phyloP scores from a whole-genome alignment of 2,888 invertebrate genomes.

The Bhutanitis thaidina region DNA sequence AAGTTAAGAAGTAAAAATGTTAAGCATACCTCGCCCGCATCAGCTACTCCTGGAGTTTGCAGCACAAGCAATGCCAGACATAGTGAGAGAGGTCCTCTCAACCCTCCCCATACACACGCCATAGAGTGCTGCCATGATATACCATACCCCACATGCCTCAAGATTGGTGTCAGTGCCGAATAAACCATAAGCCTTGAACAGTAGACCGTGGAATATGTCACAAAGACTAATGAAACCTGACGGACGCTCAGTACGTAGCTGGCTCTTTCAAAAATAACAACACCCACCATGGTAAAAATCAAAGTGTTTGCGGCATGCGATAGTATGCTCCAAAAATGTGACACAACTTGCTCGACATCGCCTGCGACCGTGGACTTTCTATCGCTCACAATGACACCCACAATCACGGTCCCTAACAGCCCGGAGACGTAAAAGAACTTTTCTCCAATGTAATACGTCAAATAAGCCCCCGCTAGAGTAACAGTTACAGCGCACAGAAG shows the following conservation, averaged over 20 bases:
- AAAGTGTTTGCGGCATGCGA: slow-evolving; percentile 72
- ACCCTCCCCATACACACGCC: slow-evolving; percentile 82
- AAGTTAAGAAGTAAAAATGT: too few species aligned
- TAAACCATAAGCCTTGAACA: slow-evolving; percentile 71
- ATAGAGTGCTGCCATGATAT: slow-evolving; percentile 78
- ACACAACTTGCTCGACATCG: slow-evolving; percentile 58
- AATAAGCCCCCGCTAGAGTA: slow-evolving; percentile 55
- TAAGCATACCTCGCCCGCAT: slow-evolving; percentile 52
- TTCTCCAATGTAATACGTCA: slow-evolving; percentile 66
- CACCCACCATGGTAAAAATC: slow-evolving; percentile 81
- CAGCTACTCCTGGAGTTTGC: slow-evolving; percentile 52
- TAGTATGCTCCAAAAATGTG: slow-evolving; percentile 57
- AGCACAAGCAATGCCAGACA: slow-evolving; percentile 78
- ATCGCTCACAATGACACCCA: slow-evolving; percentile 58
- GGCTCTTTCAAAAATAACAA: slow-evolving; percentile 78
- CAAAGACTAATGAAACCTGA: slow-evolving; percentile 60
- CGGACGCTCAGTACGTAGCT: slow-evolving; percentile 59
- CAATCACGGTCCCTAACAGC: slow-evolving; percentile 54
- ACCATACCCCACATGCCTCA: slow-evolving; percentile 77
- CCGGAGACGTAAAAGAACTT: slow-evolving; percentile 68
- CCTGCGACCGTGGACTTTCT: slow-evolving; percentile 57
- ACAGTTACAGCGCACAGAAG: slow-evolving; percentile 56
- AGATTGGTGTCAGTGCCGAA: slow-evolving; percentile 68
- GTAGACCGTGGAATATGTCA: slow-evolving; percentile 69
- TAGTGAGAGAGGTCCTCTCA: slow-evolving; percentile 80